A percentile compares a stretch with the other conserved stretches of the same genome.
phyloP scores from a whole-genome alignment of 2,797 vertebrate genomes.

The Sebastes diaconus region DNA sequence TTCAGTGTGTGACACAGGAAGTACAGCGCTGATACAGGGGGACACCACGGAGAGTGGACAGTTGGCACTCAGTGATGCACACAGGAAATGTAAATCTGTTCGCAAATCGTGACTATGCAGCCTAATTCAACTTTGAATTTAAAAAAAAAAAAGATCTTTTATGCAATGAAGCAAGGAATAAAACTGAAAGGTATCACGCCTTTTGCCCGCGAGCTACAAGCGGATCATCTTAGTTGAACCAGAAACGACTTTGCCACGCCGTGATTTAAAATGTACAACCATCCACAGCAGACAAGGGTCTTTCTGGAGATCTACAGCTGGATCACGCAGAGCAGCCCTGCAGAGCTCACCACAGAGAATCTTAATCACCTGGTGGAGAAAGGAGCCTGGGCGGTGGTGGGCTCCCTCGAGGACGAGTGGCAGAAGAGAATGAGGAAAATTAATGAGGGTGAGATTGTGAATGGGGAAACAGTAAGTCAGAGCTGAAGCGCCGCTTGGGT shows the following conservation, averaged over 20 bases:
- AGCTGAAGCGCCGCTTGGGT: neutral
- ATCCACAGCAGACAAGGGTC: neutral
- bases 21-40: conserved; percentile 39
- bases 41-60: conserved; percentile 56
- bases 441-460: conserved; percentile 46
- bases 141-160: neutral
- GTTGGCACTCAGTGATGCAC: conserved; percentile 38
- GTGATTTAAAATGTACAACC: neutral
- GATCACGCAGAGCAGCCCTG: neutral
- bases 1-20: conserved; percentile 62
- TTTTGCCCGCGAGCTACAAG: neutral
- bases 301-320: neutral
- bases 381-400: neutral
- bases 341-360: neutral
- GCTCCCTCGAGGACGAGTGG: conserved; percentile 5
- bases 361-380: conserved; percentile 42
- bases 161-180: neutral
- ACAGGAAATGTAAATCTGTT: conserved; percentile 15
- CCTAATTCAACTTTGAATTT: neutral
- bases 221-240: neutral
- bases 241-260: neutral
- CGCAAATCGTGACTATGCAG: neutral
- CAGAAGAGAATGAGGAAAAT: conserved; percentile 6
- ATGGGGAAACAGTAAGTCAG: conserved; percentile 20
- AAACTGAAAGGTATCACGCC: neutral